These are phyloP conservation scores for Metalampra italica DNA, from an alignment of 2,888 invertebrate species.

Conservation along the genomic window DNA sequence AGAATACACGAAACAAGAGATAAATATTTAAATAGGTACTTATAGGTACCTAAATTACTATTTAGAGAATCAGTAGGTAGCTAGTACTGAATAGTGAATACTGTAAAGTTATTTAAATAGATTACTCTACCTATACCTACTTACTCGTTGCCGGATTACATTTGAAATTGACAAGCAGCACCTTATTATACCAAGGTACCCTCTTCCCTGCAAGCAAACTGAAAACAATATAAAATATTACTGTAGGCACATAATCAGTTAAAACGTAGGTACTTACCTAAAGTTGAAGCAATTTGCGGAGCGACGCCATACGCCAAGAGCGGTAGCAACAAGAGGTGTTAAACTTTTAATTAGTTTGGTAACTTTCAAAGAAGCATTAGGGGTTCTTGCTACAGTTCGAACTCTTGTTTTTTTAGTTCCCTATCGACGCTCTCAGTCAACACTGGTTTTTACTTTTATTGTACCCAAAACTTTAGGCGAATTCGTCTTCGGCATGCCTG, in stretches of 20 bases:
- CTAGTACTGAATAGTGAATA: too few species aligned
- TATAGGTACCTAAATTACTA: too few species aligned
- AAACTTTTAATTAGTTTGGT: conserved; percentile 70
- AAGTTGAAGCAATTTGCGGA: conserved; percentile 47
- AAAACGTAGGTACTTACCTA: conserved; percentile 32
- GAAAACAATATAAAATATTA: not conserved
- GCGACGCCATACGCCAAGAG: conserved; percentile 36
- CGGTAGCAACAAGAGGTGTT: conserved; percentile 57
- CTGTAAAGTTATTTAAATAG: too few species aligned
- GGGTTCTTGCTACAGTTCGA: conserved; percentile 40
- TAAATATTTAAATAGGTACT: too few species aligned
- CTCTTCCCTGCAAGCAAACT: not conserved
- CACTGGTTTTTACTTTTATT: conserved; percentile 10
- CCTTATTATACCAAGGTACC: too few species aligned
- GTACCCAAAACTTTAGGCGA: not conserved
- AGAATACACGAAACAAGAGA: too few species aligned
- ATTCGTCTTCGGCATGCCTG: not conserved
- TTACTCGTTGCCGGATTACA: too few species aligned
- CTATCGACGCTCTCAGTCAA: conserved; percentile 13
- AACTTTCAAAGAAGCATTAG: conserved; percentile 60
- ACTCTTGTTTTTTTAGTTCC: conserved; percentile 38
- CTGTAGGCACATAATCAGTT: conserved; percentile 1
- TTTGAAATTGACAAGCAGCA: too few species aligned
- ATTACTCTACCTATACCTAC: too few species aligned
- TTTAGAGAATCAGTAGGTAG: too few species aligned